phyloP scores from a whole-genome alignment of 2,888 invertebrate species.

The Polia nebulosa region DNA sequence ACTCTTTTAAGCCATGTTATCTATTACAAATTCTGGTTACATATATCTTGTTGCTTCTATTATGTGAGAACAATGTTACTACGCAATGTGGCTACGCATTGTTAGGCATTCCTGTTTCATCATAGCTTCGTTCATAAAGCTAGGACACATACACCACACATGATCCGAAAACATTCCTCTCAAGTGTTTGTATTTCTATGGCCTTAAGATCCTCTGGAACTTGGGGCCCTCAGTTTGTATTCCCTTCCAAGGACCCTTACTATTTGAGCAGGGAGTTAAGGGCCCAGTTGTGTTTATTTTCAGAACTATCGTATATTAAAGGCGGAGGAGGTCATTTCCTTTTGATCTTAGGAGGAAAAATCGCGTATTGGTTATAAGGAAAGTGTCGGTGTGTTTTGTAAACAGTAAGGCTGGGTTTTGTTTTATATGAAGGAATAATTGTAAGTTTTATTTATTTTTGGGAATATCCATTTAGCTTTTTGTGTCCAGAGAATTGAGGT shows the following conservation, averaged over 20 bases:
- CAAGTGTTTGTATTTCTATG: slow-evolving; percentile 52
- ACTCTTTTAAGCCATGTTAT: too few species aligned
- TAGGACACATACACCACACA: slow-evolving; percentile 1
- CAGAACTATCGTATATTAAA: slow-evolving; percentile 33
- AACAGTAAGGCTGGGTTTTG: slow-evolving; percentile 7
- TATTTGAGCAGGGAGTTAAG: slow-evolving; percentile 53
- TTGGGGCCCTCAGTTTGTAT: slow-evolving; percentile 49
- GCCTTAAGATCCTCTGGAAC: slow-evolving; percentile 53
- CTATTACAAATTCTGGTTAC: too few species aligned
- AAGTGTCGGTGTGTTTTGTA: neutral
- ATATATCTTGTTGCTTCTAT: too few species aligned
- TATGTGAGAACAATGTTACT: too few species aligned
- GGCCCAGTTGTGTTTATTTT: slow-evolving; percentile 50
- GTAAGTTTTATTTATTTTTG: neutral
- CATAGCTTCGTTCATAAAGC: neutral
- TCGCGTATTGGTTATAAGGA: neutral
- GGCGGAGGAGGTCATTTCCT: neutral
- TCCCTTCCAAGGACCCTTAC: slow-evolving; percentile 38
- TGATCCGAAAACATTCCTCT: slow-evolving; percentile 9
- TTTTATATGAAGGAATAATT: neutral
- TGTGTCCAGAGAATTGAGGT: neutral
- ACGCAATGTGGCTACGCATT: too few species aligned
- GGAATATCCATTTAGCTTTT: neutral
- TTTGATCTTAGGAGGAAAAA: slow-evolving; percentile 26
- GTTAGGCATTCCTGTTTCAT: neutral